Evolutionary conservation across 2,888 invertebrate species (phyloP), one percentile per base, ranked within the genome.

Genomic region (Volucella inflata): DNA sequence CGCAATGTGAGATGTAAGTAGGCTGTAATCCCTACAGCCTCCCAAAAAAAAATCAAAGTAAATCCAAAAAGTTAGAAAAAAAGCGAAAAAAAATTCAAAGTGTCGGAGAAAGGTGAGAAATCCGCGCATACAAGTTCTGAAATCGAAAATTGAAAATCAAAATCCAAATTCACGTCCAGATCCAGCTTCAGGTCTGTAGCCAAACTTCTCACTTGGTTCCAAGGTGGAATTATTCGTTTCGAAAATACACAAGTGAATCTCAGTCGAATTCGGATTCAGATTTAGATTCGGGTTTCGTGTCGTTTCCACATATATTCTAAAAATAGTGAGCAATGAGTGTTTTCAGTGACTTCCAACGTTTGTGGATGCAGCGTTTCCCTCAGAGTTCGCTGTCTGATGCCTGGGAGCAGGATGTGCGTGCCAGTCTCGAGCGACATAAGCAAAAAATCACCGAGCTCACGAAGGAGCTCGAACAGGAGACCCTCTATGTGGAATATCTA

Each of bases 331-430:
- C 14, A 80, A 95, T 95, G 97, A 97, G 97, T 94, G 97, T 97
- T 91, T 97, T 96, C 92, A 95, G 96, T 91, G 97, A 97, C 94
- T 97, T 97, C 93, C 96, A 97, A 93, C 96, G 96, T 92, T 96
- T 97, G 93, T 97, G 97, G 97, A 95, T 95, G 93, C 96, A 97
- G 94, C 94, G 97, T 91, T 97, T 97, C 94, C 97, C 97, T 89
- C 97, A 97, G 91, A 97, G 96, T 93, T 96, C 96, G 89, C 94
- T 97, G 89, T 97, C 97, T 92, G 96, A 96, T 91, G 97, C 97
- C 91, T 97, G 97, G 97, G 97, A 97, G 92, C 97, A 97, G 93
- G 97, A 97, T 94, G 97, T 97, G 91, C 95, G 97, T 91, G 96
- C 96, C 89, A 97, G 97, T 93, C 94, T 98, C 89, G 95, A 96